Evolutionary conservation across 1,140 invertebrate species (phyloP).

Genomic region (Leucophenga varia): DNA sequence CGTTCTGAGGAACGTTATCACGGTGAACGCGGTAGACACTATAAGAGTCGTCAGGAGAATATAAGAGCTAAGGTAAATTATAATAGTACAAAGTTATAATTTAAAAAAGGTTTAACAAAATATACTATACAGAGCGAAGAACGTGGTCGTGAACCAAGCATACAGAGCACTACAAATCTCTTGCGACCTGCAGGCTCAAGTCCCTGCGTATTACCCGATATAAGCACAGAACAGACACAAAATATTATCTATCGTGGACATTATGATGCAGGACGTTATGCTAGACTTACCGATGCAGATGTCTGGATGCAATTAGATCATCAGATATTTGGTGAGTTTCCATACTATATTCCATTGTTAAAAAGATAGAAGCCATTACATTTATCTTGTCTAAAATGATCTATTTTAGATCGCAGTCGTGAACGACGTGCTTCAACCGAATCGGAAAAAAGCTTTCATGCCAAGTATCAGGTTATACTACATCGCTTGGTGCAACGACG

Average conservation of each 20-base stretch:
- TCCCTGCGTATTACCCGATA: slow-evolving; percentile 66
- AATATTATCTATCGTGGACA: slow-evolving; percentile 70
- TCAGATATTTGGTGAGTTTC: slow-evolving; percentile 39
- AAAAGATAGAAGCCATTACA: too few relatives aligned
- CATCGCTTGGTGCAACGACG: slow-evolving; percentile 88
- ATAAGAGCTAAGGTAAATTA: slow-evolving; percentile 68
- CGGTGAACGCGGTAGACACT: slow-evolving; percentile 65
- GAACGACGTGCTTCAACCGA: slow-evolving; percentile 74
- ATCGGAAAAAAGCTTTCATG: slow-evolving; percentile 82
- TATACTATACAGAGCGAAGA: slow-evolving; percentile 67
- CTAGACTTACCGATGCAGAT: slow-evolving; percentile 74
- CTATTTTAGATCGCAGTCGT: slow-evolving; percentile 36
- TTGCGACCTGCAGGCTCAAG: slow-evolving; percentile 67
- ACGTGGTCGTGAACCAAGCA: slow-evolving; percentile 68
- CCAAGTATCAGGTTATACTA: slow-evolving; percentile 82
- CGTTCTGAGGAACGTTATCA: slow-evolving; percentile 75
- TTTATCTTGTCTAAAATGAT: not conserved
- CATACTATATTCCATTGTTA: not conserved
- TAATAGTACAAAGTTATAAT: not conserved
- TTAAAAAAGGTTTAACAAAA: not conserved
- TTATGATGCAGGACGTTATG: slow-evolving; percentile 71
- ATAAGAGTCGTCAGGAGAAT: slow-evolving; percentile 66
- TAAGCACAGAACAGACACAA: slow-evolving; percentile 67
- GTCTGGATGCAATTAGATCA: slow-evolving; percentile 68
- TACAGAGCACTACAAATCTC: slow-evolving; percentile 66